Evolutionary conservation across 2,113 vertebrate genomes (phyloP), one percentile per base, ranked within the genome.

Genomic region (human): DNA sequence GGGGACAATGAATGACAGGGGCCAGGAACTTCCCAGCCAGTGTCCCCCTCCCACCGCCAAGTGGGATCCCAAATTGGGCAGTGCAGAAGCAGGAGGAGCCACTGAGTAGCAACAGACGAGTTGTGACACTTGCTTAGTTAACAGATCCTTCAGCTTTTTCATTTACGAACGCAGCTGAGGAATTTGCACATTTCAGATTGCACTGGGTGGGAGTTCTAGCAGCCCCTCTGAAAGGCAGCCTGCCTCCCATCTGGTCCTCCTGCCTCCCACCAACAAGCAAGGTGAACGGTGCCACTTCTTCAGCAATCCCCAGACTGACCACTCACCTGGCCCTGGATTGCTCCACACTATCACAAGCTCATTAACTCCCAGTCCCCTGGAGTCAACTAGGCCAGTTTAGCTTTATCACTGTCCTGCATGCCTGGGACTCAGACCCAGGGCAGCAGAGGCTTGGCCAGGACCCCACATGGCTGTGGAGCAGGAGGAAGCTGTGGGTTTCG

Each of bases 381-480:
- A n/a, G 38, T 35, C 40, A 86, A 40, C 13, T 12, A 50, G 64
- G 68, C 73, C 43, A 12, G 17, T 43, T 27, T 45, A 17, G 43
- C 6, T 82, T 32, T 32, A 18, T 93, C 82, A 59, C 40, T 35
- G 3, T 55, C 75, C 66, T 43, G 4, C 25, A 17, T 38, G 12
- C 64, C 70, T 94, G 87, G 84, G 90, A 82, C 81, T 64, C 35
- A 25, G 85, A 55, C 84, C 92, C 92, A 81, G 80, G 83, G 75
- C 43, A 75, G 55, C 8, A 0, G 64, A 70, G 82, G 48, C 93
- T 89, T 38, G 92, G 81, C 79, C 17, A 38, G 82, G n/a, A 35
- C 73, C 30, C 17, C 2, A 2, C 52, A 13, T 16, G 7, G 22
- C 35, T 68, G 11, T 32, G 0, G 13, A 1, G 5, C 32, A n/a